A percentile compares a stretch with the other conserved stretches of the same genome.
Conservation (phyloP, 2,888 invertebrate genomes). For the Cerastis rubricosa region DNA sequence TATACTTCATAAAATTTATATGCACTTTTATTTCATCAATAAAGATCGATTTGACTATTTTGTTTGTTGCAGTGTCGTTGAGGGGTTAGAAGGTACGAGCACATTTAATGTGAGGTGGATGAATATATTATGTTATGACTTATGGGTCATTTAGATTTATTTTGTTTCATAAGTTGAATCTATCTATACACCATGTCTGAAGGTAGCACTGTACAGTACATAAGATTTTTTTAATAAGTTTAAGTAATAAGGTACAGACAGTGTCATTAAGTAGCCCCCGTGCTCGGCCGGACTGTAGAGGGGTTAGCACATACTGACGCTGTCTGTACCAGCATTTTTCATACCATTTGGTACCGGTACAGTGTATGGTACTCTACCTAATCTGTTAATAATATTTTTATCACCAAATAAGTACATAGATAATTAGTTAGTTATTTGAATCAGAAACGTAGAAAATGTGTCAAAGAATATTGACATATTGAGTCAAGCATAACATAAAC, state of each 20-base stretch:
- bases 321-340: no score
- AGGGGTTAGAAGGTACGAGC: constrained; percentile 58
- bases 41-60: constrained; percentile 88
- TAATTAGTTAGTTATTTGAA: neutral
- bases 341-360: no score
- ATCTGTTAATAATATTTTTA: neutral
- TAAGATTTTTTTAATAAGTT: no score
- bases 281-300: no score
- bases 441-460: neutral
- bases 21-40: constrained; percentile 88
- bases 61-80: constrained; percentile 74
- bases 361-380: neutral
- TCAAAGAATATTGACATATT: neutral
- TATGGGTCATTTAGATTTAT: constrained; percentile 39
- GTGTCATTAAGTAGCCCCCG: no score
- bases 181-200: neutral
- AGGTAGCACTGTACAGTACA: neutral
- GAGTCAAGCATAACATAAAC: neutral
- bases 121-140: no score
- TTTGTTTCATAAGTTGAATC: neutral
- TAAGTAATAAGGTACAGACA: neutral
- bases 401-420: neutral
- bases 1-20: constrained; percentile 90
- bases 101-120: constrained; percentile 12
- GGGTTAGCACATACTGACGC: no score